These are phyloP conservation scores for Lottia scabra DNA, from an alignment of 2,888 invertebrate genomes.

Conservation along the genomic window DNA sequence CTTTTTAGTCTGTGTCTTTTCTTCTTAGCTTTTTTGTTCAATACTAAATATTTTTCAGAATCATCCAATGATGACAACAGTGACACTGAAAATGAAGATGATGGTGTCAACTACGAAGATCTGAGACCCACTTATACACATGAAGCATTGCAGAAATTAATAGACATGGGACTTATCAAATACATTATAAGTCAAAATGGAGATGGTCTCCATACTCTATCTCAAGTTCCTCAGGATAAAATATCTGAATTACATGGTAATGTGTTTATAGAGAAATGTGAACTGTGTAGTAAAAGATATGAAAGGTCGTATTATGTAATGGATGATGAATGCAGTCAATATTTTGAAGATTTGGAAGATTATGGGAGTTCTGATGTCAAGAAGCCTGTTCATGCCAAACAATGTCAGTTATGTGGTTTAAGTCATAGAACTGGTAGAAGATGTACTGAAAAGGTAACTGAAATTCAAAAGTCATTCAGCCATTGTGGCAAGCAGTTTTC, in stretches of 20 bases:
- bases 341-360: conserved; percentile 59
- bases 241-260: conserved; percentile 64
- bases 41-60: too few relatives aligned
- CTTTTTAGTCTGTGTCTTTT: too few relatives aligned
- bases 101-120: conserved; percentile 54
- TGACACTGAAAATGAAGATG: conserved; percentile 26
- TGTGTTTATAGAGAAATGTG: conserved; percentile 59
- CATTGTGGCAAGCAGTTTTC: not conserved
- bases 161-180: conserved; percentile 45
- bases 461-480: not conserved
- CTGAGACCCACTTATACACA: conserved; percentile 62
- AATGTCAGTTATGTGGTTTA: conserved; percentile 54
- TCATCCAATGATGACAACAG: conserved; percentile 3
- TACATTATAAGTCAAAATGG: conserved; percentile 62
- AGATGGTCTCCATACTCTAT: conserved; percentile 58
- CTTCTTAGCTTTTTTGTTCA: too few relatives aligned
- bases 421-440: conserved; percentile 57
- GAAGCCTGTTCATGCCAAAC: conserved; percentile 47
- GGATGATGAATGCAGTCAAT: conserved; percentile 55
- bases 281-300: conserved; percentile 48
- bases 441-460: conserved; percentile 51
- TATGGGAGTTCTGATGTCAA: conserved; percentile 43
- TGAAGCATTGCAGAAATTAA: conserved; percentile 52
- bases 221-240: conserved; percentile 45
- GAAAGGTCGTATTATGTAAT: conserved; percentile 49